phyloP scores from a whole-genome alignment of 2,113 vertebrate genomes.

The Rhea americana region DNA sequence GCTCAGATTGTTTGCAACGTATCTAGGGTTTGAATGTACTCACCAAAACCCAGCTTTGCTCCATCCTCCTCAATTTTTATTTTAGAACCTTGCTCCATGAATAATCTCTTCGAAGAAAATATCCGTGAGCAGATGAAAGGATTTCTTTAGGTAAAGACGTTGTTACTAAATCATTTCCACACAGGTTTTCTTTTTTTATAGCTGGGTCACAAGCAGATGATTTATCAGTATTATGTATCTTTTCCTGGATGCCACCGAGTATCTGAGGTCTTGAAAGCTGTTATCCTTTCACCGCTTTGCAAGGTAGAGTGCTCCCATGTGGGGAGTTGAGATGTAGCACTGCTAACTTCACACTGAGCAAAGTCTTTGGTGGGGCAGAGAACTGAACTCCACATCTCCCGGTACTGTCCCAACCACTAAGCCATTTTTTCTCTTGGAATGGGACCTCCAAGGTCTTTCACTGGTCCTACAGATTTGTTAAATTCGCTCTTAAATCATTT shows the following conservation, averaged over 20 bases:
- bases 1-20: conserved; percentile 57
- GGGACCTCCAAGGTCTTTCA: neutral
- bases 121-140: conserved; percentile 44
- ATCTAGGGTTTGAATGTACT: conserved; percentile 64
- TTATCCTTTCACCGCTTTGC: neutral
- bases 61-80: conserved; percentile 72
- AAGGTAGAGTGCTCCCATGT: neutral
- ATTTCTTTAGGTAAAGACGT: conserved; percentile 61
- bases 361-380: neutral
- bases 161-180: conserved; percentile 25
- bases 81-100: conserved; percentile 69
- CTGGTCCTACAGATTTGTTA: neutral
- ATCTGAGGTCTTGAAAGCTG: neutral
- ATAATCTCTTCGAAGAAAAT: conserved; percentile 55
- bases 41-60: conserved; percentile 63
- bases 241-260: neutral
- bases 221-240: conserved; percentile 5
- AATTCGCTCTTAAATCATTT: neutral
- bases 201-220: neutral
- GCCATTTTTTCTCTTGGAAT: neutral
- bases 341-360: neutral
- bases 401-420: neutral
- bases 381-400: neutral
- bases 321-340: neutral
- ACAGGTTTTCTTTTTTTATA: neutral